A percentile compares a stretch with the other conserved stretches of the same genome.
Evolutionary conservation across 2,797 vertebrate genomes (phyloP).

Genomic region (Chaetodon trifasciatus): DNA sequence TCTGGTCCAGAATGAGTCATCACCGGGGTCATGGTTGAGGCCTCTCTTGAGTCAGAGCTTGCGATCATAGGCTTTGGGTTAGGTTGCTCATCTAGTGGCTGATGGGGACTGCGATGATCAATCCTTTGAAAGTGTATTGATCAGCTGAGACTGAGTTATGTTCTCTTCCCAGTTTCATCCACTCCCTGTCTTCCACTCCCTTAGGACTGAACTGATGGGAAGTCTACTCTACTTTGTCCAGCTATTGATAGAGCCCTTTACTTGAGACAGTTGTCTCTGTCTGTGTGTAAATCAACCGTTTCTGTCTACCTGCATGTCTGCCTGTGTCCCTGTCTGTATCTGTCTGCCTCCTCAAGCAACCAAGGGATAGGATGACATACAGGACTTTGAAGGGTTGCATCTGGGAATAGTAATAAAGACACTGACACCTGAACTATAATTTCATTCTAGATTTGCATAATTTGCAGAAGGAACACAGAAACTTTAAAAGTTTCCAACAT

Average conservation of each 20-base stretch:
- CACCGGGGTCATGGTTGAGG: conserved; percentile 40
- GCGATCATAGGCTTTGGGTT: conserved; percentile 55
- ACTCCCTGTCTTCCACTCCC: conserved; percentile 44
- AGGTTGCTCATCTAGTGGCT: conserved; percentile 56
- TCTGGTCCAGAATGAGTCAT: conserved; percentile 52
- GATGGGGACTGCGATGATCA: conserved; percentile 65
- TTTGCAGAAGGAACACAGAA: background rate
- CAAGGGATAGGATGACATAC: background rate
- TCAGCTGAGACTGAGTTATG: conserved; percentile 68
- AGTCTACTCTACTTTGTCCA: conserved; percentile 56
- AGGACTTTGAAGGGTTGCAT: background rate
- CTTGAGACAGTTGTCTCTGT: conserved; percentile 40
- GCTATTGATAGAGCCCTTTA: conserved; percentile 55
- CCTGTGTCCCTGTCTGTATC: conserved; percentile 5
- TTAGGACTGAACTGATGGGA: conserved; percentile 63
- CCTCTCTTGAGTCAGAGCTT: conserved; percentile 32
- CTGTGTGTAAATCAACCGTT: conserved; percentile 25
- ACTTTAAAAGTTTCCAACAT: background rate
- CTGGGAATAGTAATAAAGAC: background rate
- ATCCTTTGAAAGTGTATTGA: conserved; percentile 74
- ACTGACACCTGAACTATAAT: background rate
- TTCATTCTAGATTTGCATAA: background rate
- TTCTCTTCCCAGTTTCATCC: conserved; percentile 60
- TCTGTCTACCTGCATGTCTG: conserved; percentile 39
- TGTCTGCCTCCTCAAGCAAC: conserved; percentile 12